Conservation (phyloP, 2,113 vertebrate species). For the Prolemur simus region DNA sequence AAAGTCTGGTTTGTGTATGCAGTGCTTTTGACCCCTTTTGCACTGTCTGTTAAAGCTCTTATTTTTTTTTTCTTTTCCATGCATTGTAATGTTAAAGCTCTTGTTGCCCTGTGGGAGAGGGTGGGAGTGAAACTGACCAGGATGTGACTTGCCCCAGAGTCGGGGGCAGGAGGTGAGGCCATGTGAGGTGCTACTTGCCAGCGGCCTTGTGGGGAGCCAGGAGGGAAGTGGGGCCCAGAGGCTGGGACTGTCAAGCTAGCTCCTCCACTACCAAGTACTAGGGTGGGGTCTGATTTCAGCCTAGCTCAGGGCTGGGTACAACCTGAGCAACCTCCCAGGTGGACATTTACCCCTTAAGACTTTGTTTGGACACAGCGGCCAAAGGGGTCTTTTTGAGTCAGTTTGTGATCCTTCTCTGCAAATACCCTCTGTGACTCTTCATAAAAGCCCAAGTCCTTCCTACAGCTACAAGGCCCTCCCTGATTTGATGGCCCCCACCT, state of each 20-base stretch:
- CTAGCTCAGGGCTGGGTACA: background rate
- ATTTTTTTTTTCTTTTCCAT: no score
- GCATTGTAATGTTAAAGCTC: background rate
- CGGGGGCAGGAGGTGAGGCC: background rate
- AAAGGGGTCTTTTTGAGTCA: background rate
- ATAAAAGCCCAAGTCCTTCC: background rate
- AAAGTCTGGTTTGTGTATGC: constrained; percentile 57
- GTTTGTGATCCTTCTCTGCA: background rate
- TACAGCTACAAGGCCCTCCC: background rate
- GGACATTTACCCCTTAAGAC: no score
- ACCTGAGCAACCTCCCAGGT: background rate
- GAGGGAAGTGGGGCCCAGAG: background rate
- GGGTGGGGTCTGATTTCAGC: background rate
- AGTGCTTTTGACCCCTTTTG: background rate
- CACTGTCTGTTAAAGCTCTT: background rate
- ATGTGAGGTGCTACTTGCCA: background rate
- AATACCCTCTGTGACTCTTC: background rate
- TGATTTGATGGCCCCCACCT: background rate
- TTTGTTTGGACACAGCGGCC: background rate
- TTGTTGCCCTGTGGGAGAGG: background rate
- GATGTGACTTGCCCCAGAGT: background rate
- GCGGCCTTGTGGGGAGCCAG: background rate
- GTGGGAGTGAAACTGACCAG: constrained; percentile 36
- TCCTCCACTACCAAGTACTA: background rate
- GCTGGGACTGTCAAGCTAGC: no score